These are phyloP conservation scores for Phoeniculus purpureus DNA, from an alignment of 2,797 vertebrate genomes.

Conservation along the genomic window DNA sequence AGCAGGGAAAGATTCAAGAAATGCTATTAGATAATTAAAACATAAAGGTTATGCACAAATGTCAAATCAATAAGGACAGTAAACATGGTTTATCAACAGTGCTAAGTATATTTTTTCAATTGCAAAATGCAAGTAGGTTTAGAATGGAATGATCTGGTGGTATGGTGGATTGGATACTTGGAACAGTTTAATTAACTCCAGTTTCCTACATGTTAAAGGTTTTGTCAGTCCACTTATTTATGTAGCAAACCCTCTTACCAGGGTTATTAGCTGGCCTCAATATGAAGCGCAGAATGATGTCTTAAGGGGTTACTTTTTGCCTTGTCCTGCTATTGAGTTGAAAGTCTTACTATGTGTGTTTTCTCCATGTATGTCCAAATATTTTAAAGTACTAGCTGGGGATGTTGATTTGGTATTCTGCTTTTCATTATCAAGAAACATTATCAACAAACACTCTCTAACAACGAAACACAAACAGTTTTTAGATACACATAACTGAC, in stretches of 20 bases:
- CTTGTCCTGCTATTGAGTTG: neutral
- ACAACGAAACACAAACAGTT: neutral
- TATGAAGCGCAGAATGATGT: neutral
- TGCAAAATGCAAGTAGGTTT: conserved; percentile 75
- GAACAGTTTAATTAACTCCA: conserved; percentile 80
- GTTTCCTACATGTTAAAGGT: conserved; percentile 77
- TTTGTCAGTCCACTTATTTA: conserved; percentile 76
- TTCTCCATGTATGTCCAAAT: conserved; percentile 42
- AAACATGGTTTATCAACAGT: conserved; percentile 73
- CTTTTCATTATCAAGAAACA: neutral
- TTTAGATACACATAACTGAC: neutral
- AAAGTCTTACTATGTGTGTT: conserved; percentile 47
- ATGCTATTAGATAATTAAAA: conserved; percentile 75
- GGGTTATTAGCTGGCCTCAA: conserved; percentile 68
- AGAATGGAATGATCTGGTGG: conserved; percentile 26
- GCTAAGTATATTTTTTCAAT: conserved; percentile 60
- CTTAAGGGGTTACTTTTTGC: conserved; percentile 38
- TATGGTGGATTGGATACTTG: conserved; percentile 73
- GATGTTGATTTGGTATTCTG: conserved; percentile 2
- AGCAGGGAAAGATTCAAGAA: conserved; percentile 59
- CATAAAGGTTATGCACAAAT: conserved; percentile 77
- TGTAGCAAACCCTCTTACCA: conserved; percentile 76
- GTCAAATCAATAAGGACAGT: conserved; percentile 76
- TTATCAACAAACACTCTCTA: neutral
- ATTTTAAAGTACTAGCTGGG: conserved; percentile 44